Evolutionary conservation across 2,797 vertebrate genomes (phyloP).

Genomic region (Protosalanx chinensis): DNA sequence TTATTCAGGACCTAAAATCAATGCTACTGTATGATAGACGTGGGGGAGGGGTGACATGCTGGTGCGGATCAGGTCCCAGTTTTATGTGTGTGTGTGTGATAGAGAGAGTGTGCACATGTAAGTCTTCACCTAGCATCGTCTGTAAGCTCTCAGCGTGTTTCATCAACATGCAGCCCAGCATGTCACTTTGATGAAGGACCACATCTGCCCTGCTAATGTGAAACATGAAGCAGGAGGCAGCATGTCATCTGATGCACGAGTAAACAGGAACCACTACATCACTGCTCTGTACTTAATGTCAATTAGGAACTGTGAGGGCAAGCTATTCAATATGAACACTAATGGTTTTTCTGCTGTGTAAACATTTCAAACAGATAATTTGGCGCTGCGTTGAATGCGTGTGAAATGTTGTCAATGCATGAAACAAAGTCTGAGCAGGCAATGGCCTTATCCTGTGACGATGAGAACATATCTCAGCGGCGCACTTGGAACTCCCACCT

Average conservation of each 20-base stretch:
- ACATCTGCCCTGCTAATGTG: slow-evolving; percentile 47
- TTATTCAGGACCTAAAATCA: slow-evolving; percentile 40
- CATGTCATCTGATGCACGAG: slow-evolving; percentile 31
- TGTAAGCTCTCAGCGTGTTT: slow-evolving; percentile 31
- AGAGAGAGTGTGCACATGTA: slow-evolving; percentile 17
- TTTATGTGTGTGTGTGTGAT: slow-evolving; percentile 3
- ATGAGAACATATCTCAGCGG: slow-evolving; percentile 28
- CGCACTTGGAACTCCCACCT: slow-evolving; percentile 33
- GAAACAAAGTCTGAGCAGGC: too few relatives aligned
- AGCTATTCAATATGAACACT: too few relatives aligned
- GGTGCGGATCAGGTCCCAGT: slow-evolving; percentile 45
- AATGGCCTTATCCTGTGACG: background rate
- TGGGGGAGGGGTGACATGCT: slow-evolving; percentile 29
- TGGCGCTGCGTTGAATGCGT: too few relatives aligned
- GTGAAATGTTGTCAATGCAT: too few relatives aligned
- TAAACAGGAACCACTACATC: slow-evolving; percentile 29
- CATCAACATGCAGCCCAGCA: slow-evolving; percentile 47
- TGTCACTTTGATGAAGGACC: slow-evolving; percentile 62
- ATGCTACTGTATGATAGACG: slow-evolving; percentile 34
- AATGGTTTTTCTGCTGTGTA: too few relatives aligned
- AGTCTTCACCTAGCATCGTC: background rate
- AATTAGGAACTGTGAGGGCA: too few relatives aligned
- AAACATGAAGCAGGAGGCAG: slow-evolving; percentile 40
- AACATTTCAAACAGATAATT: too few relatives aligned
- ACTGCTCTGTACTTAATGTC: background rate